phyloP scores from a whole-genome alignment of 1,140 invertebrate species.

The Centruroides sculpturatus region DNA sequence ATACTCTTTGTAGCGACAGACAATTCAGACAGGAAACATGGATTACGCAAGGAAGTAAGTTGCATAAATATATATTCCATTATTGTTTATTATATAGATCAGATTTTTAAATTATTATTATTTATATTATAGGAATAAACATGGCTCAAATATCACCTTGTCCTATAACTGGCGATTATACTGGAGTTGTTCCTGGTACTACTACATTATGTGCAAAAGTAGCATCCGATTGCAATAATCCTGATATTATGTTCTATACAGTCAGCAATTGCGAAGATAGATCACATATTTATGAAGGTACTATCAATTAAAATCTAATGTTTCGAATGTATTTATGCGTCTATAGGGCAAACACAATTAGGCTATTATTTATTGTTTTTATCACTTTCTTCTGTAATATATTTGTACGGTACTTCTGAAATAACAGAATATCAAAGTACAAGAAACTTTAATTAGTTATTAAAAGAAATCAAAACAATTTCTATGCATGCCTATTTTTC shows the following conservation, averaged over 20 bases:
- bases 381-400: neutral
- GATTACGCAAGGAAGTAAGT: slow-evolving; percentile 50
- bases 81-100: no score
- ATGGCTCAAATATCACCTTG: slow-evolving; percentile 40
- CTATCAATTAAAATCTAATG: no score
- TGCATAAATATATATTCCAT: no score
- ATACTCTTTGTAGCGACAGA: slow-evolving; percentile 30
- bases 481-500: no score
- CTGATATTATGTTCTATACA: slow-evolving; percentile 55
- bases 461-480: no score
- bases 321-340: no score
- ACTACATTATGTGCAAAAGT: slow-evolving; percentile 51
- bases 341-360: neutral
- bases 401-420: no score
- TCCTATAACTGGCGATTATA: slow-evolving; percentile 52
- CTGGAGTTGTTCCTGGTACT: slow-evolving; percentile 47
- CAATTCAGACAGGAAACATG: slow-evolving; percentile 38
- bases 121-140: slow-evolving; percentile 32
- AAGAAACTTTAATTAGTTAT: no score
- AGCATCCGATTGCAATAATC: slow-evolving; percentile 49
- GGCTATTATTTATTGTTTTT: neutral
- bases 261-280: slow-evolving; percentile 43
- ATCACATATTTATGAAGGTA: slow-evolving; percentile 48
- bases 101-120: neutral
- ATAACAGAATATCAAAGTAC: no score